Evolutionary conservation across 2,797 vertebrate species (phyloP).

Genomic region (Crocidura indochinensis): DNA sequence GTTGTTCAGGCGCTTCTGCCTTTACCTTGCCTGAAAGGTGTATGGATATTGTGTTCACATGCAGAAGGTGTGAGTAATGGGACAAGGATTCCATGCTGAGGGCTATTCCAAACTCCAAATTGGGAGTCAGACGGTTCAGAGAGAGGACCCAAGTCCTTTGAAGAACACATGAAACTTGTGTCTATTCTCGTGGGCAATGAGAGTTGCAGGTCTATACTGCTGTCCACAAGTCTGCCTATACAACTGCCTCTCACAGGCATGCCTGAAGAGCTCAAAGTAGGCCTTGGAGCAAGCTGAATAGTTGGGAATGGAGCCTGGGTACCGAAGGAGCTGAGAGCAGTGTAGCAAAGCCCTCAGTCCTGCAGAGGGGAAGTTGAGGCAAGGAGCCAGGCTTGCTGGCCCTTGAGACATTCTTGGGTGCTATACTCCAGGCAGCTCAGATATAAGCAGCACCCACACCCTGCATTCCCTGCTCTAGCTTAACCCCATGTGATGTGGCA

Average conservation of each 20-base stretch:
- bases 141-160: constrained; percentile 60
- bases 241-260: constrained; percentile 29
- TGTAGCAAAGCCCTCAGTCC: no score
- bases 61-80: constrained; percentile 54
- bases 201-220: constrained; percentile 33
- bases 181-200: constrained; percentile 57
- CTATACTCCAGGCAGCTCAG: no score
- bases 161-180: constrained; percentile 22
- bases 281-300: constrained; percentile 26
- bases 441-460: no score
- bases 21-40: constrained; percentile 48
- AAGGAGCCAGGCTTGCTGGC: no score
- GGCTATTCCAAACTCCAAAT: constrained; percentile 52
- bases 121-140: constrained; percentile 34
- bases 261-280: constrained; percentile 69
- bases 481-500: no score
- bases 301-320: not conserved
- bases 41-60: constrained; percentile 35
- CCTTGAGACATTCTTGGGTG: no score
- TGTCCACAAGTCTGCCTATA: not conserved
- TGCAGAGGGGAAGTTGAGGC: no score
- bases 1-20: constrained; percentile 66
- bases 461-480: no score
- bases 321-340: not conserved
- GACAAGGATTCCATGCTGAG: constrained; percentile 62